Base-by-base conservation (phyloP, 2,888 invertebrate species). In the Ophion slaviceki region DNA sequence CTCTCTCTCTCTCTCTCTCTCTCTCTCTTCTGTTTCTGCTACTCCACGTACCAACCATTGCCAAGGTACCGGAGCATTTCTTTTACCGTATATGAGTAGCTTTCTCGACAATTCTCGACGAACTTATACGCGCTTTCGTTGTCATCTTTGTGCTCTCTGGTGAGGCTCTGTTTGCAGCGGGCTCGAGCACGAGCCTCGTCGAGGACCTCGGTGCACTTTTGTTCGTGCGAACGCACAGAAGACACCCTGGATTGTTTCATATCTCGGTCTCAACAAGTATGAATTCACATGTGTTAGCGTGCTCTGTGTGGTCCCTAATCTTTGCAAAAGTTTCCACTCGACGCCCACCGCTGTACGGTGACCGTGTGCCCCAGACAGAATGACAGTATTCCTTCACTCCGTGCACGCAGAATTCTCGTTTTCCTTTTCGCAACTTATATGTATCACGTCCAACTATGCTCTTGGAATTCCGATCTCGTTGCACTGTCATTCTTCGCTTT, bases 391-490 rank as follows among this genome's bases (percentile, higher is more conserved):
- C 80, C 32, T 66, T 78, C 74, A 74, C 59, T 64, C 40, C 32
- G 20, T 64, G 59, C 79, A 71, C 84, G 84, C 76, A 82, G 70
- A 82, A 87, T 88, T 87, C 84, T 82, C 83, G 78, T 83, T 86
- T 83, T 80, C 74, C 81, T 72, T 75, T 67, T 71, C 61, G 61
- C 61, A 61, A 61, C 80, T 81, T 61, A 87, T 87, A 89, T 89
- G 88, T 88, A 88, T 88, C 86, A 66, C 40, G 80, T 62, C 61
- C 78, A 68, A 57, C 11, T 24, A 78, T 83, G 82, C 76, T 86
- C 78, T 86, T 81, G 70, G 85, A 87, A 87, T 86, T 87, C 85
- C 86, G 84, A 87, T 87, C 81, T 86, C 75, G 79, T 64, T 80
- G 80, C 84, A 86, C 77, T 84, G 81, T 81, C 81, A 84, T 79